Evolutionary conservation across 2,888 invertebrate species (phyloP).

Genomic region (Drepanosiphum platanoidis): DNA sequence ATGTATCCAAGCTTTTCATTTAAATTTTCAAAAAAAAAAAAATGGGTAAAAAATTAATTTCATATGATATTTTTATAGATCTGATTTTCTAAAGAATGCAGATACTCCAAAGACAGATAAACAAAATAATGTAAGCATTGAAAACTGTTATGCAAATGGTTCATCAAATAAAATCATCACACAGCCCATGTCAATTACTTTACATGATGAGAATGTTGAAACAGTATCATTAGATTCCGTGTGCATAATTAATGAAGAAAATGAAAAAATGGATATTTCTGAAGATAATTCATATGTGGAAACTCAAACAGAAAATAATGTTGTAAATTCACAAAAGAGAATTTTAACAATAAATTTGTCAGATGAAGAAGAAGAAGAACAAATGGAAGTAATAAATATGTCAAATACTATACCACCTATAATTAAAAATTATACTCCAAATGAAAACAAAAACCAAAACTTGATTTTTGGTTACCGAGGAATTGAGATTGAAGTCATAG

Average conservation of each 20-base stretch:
- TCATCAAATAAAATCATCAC: neutral
- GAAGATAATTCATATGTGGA: neutral
- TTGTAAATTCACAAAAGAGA: no score
- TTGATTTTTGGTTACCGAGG: neutral
- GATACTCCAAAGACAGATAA: neutral
- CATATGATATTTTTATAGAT: conserved; percentile 22
- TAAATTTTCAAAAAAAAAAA: no score
- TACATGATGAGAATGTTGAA: neutral
- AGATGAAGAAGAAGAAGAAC: neutral
- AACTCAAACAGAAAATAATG: neutral
- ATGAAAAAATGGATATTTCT: conserved; percentile 43
- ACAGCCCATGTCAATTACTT: neutral
- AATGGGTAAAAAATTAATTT: neutral
- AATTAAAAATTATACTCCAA: neutral
- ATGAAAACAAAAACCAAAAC: neutral
- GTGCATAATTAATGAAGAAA: neutral
- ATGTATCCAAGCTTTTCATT: no score
- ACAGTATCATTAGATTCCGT: neutral
- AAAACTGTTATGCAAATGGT: neutral
- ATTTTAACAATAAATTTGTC: no score
- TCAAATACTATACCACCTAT: neutral
- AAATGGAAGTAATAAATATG: neutral
- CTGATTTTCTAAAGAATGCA: neutral
- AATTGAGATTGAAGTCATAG: neutral
- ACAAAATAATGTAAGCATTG: neutral